These are phyloP conservation scores for Coturnix japonica DNA, from an alignment of 2,113 vertebrate species.

Conservation along the genomic window DNA sequence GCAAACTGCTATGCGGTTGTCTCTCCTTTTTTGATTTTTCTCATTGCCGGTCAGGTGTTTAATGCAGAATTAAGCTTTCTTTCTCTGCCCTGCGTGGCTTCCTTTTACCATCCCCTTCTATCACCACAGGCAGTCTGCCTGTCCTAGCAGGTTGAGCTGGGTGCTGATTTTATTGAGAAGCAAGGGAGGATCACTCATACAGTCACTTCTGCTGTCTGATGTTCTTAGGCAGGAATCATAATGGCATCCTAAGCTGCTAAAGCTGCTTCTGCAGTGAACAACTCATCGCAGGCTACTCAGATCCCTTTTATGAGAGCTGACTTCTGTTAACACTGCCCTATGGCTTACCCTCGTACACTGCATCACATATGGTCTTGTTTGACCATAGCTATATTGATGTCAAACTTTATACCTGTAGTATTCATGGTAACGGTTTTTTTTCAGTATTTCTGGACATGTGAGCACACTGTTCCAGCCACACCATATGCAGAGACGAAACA, in stretches of 20 bases:
- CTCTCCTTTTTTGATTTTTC: neutral
- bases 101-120: neutral
- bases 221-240: neutral
- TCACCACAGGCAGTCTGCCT: neutral
- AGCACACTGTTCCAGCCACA: neutral
- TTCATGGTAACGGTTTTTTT: neutral
- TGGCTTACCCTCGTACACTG: neutral
- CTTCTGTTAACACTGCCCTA: neutral
- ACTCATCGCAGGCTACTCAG: neutral
- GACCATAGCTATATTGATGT: neutral
- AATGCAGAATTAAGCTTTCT: neutral
- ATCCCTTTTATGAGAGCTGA: neutral
- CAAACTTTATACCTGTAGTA: neutral
- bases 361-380: neutral
- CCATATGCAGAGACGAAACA: neutral
- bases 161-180: neutral
- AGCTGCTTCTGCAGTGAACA: neutral
- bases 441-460: neutral
- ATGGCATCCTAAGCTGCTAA: neutral
- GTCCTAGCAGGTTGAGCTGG: neutral
- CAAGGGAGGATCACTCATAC: neutral
- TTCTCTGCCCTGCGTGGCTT: accelerated
- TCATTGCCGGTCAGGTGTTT: neutral
- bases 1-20: neutral
- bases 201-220: neutral